Evolutionary conservation across 2,888 invertebrate species (phyloP).

Genomic region (Gerris lacustris): DNA sequence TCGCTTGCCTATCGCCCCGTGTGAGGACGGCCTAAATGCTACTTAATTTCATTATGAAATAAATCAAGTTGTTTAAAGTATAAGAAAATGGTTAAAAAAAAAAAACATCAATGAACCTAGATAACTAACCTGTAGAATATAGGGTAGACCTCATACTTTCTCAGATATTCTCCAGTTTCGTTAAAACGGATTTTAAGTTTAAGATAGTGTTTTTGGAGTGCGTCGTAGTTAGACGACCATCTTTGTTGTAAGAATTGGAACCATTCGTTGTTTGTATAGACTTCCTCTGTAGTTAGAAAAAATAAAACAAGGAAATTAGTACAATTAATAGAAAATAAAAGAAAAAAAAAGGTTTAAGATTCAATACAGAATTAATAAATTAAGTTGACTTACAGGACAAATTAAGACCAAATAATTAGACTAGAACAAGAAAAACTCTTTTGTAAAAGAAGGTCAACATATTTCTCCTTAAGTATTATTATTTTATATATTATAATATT

Average conservation of each 20-base stretch:
- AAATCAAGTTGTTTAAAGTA: not conserved
- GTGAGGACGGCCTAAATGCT: too few species aligned
- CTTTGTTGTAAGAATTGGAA: conserved; percentile 79
- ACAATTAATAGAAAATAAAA: too few species aligned
- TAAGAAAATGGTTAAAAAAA: not conserved
- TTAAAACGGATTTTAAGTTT: conserved; percentile 85
- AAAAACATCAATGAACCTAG: not conserved
- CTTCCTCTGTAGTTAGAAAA: conserved; percentile 46
- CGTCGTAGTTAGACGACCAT: conserved; percentile 89
- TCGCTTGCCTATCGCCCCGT: too few species aligned
- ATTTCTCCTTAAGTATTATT: too few species aligned
- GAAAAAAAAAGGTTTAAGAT: too few species aligned
- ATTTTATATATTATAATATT: too few species aligned
- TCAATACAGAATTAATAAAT: too few species aligned
- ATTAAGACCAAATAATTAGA: too few species aligned
- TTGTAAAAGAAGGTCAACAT: too few species aligned
- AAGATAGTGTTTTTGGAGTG: conserved; percentile 74
- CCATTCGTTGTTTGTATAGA: conserved; percentile 73
- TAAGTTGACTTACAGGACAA: too few species aligned
- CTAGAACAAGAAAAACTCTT: too few species aligned
- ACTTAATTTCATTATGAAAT: too few species aligned
- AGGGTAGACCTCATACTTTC: conserved; percentile 76
- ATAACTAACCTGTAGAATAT: conserved; percentile 53
- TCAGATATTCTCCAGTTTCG: conserved; percentile 65
- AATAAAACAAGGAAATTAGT: conserved; percentile 13